Conservation (phyloP, 2,797 vertebrate species). For the Macropodus opercularis region DNA sequence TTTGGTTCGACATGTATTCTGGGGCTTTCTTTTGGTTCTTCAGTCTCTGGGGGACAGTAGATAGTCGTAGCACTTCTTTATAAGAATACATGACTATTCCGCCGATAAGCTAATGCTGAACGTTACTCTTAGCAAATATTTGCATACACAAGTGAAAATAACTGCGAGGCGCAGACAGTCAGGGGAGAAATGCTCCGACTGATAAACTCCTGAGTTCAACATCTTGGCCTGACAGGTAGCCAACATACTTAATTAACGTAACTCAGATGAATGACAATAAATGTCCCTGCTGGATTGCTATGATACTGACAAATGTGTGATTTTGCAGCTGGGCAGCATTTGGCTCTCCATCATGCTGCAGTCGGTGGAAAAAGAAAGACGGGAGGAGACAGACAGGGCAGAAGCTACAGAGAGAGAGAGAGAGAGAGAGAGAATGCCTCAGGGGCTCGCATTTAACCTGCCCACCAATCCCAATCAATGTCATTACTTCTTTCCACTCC, state of each 20-base stretch:
- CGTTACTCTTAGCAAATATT: conserved; percentile 1
- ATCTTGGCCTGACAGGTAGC: conserved; percentile 50
- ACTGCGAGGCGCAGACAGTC: background rate
- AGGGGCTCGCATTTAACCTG: conserved; percentile 80
- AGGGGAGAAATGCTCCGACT: background rate
- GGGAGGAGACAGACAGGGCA: conserved; percentile 47
- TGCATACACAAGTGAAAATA: conserved; percentile 1
- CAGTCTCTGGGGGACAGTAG: conserved; percentile 2
- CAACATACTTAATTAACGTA: conserved; percentile 53
- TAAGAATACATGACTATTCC: background rate
- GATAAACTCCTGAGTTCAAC: conserved; percentile 38
- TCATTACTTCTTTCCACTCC: conserved; percentile 91
- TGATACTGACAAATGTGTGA: conserved; percentile 68
- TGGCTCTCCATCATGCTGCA: conserved; percentile 53
- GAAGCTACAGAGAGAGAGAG: conserved; percentile 28
- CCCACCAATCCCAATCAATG: conserved; percentile 92
- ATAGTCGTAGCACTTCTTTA: background rate
- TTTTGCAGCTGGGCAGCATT: conserved; percentile 53
- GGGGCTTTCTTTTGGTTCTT: no score
- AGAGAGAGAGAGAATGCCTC: conserved; percentile 61
- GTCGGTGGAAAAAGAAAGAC: conserved; percentile 47
- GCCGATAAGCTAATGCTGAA: background rate
- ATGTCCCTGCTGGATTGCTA: conserved; percentile 43
- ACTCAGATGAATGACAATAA: conserved; percentile 60
- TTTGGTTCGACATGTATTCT: conserved; percentile 21